Conservation (phyloP, 2,888 invertebrate species). For the Rotaria magnacalcarata region DNA sequence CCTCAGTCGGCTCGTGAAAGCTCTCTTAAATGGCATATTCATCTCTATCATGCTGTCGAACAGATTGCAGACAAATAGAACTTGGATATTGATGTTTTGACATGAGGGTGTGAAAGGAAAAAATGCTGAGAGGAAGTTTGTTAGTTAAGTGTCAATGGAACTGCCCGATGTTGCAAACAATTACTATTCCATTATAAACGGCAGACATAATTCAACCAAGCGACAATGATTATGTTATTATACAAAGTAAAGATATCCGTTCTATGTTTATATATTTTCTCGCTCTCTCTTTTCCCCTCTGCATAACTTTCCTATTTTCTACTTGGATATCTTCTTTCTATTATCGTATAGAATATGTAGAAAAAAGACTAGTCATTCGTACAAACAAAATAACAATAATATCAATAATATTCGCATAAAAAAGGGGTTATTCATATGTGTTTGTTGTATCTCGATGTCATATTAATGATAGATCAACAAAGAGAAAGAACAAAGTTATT, state of each 20-base stretch:
- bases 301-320: background rate
- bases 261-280: background rate
- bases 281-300: background rate
- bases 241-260: background rate
- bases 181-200: background rate
- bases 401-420: background rate
- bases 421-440: background rate
- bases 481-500: background rate
- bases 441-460: background rate
- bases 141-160: background rate
- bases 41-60: background rate
- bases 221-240: constrained; percentile 6
- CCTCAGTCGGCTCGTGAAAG: no score
- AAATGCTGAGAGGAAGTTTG: background rate
- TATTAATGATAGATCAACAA: background rate
- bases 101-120: background rate
- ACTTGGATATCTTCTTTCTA: background rate
- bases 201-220: background rate
- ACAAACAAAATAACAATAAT: background rate
- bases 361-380: background rate
- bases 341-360: background rate
- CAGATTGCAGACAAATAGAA: background rate
- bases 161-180: background rate
- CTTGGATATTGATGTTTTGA: background rate
- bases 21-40: background rate